These are phyloP conservation scores for Spatula versicolor DNA, from an alignment of 2,797 vertebrate genomes.

Conservation along the genomic window DNA sequence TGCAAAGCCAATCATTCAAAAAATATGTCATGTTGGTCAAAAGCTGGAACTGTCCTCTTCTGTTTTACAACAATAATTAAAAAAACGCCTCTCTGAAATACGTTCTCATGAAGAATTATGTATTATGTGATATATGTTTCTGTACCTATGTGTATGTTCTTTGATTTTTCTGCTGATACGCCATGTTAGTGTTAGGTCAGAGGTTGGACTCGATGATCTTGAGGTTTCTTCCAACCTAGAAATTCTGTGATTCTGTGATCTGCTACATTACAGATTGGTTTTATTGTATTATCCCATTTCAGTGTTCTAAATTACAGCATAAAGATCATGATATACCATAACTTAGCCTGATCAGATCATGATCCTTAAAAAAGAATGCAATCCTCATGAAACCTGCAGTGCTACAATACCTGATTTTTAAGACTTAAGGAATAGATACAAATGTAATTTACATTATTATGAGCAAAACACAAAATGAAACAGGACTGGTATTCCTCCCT, in stretches of 20 bases:
- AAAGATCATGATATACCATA: not conserved
- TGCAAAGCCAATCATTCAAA: not conserved
- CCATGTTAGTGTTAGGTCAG: not conserved
- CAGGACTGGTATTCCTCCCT: not conserved
- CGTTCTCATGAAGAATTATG: not conserved
- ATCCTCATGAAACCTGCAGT: not conserved
- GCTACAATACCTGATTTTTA: not conserved
- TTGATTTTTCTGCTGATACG: not conserved
- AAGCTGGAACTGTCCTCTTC: not conserved
- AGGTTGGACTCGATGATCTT: too few relatives aligned
- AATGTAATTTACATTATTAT: not conserved
- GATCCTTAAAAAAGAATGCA: conserved; percentile 22
- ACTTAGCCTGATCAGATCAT: not conserved
- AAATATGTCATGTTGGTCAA: not conserved
- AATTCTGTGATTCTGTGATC: not conserved
- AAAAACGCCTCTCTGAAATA: not conserved
- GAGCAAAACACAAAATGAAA: not conserved
- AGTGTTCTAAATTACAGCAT: not conserved
- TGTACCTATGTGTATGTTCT: not conserved
- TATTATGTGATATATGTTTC: not conserved
- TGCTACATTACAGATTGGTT: not conserved
- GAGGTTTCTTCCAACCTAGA: too few relatives aligned
- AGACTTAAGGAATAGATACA: not conserved
- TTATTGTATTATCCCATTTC: not conserved
- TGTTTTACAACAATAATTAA: not conserved